A percentile compares a stretch with the other conserved stretches of the same genome.
Conservation (phyloP, 2,113 vertebrate genomes). For the Ammodytes dubius region DNA sequence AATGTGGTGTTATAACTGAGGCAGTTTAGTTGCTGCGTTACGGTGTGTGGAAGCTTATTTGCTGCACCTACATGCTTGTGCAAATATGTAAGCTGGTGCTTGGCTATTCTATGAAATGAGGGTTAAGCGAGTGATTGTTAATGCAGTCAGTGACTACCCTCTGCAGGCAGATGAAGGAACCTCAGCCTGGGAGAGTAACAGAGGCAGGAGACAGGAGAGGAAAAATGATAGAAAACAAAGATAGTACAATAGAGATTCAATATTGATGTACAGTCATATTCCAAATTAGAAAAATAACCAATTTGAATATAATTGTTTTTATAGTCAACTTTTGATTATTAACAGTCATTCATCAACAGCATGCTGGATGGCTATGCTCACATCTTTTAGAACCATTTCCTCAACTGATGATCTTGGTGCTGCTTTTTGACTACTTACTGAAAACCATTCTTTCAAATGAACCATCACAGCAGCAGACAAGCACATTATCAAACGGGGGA, state of each 20-base stretch:
- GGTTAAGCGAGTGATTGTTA: slow-evolving; percentile 23
- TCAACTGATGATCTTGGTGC: slow-evolving; percentile 64
- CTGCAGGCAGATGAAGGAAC: slow-evolving; percentile 79
- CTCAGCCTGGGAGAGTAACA: slow-evolving; percentile 29
- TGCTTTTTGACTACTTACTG: slow-evolving; percentile 64
- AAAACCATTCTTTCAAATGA: slow-evolving; percentile 73
- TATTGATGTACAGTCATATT: slow-evolving; percentile 26
- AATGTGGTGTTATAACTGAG: slow-evolving; percentile 32
- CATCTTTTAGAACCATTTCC: slow-evolving; percentile 62
- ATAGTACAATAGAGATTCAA: slow-evolving; percentile 13
- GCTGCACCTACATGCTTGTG: slow-evolving; percentile 23
- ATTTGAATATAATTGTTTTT: slow-evolving; percentile 21
- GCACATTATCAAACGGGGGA: slow-evolving; percentile 56
- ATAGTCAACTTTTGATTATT: slow-evolving; percentile 49
- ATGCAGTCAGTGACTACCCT: slow-evolving; percentile 84
- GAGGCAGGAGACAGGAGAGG: slow-evolving; percentile 3
- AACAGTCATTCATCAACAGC: slow-evolving; percentile 45
- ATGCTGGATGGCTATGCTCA: slow-evolving; percentile 27
- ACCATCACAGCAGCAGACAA: slow-evolving; percentile 48
- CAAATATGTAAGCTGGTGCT: slow-evolving; percentile 22
- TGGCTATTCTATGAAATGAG: slow-evolving; percentile 23
- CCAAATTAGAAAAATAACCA: background rate
- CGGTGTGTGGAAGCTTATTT: slow-evolving; percentile 13
- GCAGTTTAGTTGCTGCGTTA: slow-evolving; percentile 23
- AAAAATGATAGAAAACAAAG: slow-evolving; percentile 10